Conservation (phyloP, 2,888 invertebrate species). For the Aricia artaxerxes region DNA sequence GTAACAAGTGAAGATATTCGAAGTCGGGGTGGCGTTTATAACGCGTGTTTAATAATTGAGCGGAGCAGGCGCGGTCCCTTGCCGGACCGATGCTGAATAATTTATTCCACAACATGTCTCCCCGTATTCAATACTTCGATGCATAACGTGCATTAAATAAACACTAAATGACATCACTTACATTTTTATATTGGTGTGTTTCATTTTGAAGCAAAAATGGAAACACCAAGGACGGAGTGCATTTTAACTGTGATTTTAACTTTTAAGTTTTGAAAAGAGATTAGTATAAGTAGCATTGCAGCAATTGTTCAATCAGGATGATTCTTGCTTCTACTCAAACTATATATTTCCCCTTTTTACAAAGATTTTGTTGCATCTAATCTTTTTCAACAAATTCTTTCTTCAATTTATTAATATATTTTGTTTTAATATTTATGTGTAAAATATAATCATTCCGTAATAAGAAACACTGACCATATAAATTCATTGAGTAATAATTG, state of each 20-base stretch:
- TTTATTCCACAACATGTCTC: slow-evolving; percentile 73
- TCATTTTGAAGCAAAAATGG: not conserved
- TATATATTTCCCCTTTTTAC: too few species aligned
- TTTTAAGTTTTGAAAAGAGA: not conserved
- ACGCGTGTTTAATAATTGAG: slow-evolving; percentile 78
- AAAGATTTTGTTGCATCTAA: too few species aligned
- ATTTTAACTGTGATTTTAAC: not conserved
- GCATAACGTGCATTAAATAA: slow-evolving; percentile 39
- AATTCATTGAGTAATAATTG: not conserved
- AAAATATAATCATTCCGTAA: not conserved
- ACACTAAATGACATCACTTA: slow-evolving; percentile 30
- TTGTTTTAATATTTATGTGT: too few species aligned
- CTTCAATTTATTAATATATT: too few species aligned
- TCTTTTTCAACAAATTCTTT: too few species aligned
- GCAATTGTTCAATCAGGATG: too few species aligned
- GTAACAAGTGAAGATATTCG: slow-evolving; percentile 55
- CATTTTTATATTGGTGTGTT: not conserved
- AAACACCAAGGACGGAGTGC: not conserved
- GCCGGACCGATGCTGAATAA: slow-evolving; percentile 68
- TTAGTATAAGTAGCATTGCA: too few species aligned
- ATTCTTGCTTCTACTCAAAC: too few species aligned
- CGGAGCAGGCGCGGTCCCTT: slow-evolving; percentile 61
- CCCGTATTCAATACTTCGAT: slow-evolving; percentile 57
- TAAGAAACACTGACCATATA: not conserved
- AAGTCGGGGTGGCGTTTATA: slow-evolving; percentile 70